Base-by-base conservation (phyloP, 2,888 invertebrate species). In the Rhagium mordax region DNA sequence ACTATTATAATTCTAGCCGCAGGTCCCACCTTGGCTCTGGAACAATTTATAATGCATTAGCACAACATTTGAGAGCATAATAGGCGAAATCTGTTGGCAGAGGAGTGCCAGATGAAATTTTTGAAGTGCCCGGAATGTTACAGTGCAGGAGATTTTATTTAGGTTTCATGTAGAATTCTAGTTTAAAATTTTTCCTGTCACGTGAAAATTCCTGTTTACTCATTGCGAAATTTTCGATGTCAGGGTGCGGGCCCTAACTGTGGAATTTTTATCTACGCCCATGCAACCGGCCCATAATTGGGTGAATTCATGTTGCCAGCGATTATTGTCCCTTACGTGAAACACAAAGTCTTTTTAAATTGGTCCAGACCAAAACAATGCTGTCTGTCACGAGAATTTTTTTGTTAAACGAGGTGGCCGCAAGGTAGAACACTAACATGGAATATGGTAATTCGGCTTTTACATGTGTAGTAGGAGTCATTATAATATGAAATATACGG, bases 1-100 rank as follows among this genome's bases (percentile, higher is more conserved):
- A 21, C 71, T 66, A 60, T 60, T 59, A 61, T 71, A 71, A 71
- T 71, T 67, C 67, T 71, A 48, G 71, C 67, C 71, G 15, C 60
- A 24, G 60, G 71, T 61, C 61, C 67, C 41, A 55, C 33, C 67
- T 61, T 70, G 69, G 49, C 49, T 51, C 55, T 29, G 49, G 59
- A 60, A 61, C 66, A 67, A 71, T 71, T 71, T 71, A 71, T 71
- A 67, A 71, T 71, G 67, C 71, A 71, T 71, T 67, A 71, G 67
- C 67, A 61, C 47, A 62, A 67, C 55, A 61, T 71, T 49, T 65
- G 24, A 64, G 64, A 49, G 29, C 49, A 48, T 70, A 64, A 55
- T 67, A 71, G 71, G 67, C 48, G 59, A 61, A 67, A 53, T 60
- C 8, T 16, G 18, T 3, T n/a, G 16, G 33, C 62, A 62, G 65